These are phyloP conservation scores for Macrosiphum euphorbiae DNA, from an alignment of 2,888 invertebrate genomes.

Conservation along the genomic window DNA sequence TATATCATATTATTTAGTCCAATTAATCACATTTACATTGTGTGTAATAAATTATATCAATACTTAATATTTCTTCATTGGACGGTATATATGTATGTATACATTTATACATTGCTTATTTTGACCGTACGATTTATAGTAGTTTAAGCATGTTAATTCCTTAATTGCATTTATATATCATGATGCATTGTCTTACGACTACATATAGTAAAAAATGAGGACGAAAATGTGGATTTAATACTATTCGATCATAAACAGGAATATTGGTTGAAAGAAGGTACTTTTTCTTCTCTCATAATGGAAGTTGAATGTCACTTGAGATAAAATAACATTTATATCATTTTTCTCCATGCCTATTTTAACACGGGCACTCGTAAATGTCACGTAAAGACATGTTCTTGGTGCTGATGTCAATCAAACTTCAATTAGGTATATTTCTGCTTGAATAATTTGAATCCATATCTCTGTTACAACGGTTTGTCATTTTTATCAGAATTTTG, in stretches of 20 bases:
- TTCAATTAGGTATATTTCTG: not conserved
- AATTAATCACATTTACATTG: conserved; percentile 13
- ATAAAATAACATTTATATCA: conserved; percentile 27
- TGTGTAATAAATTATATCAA: conserved; percentile 13
- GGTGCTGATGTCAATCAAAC: conserved; percentile 37
- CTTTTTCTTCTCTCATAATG: conserved; percentile 16
- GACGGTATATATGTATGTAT: not conserved
- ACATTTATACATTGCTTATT: not conserved
- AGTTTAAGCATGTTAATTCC: not conserved
- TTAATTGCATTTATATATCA: not conserved
- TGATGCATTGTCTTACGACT: not conserved
- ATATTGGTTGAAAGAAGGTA: not conserved
- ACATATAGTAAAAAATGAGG: not conserved
- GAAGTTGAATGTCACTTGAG: not conserved
- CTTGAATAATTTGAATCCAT: not conserved
- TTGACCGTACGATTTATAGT: not conserved
- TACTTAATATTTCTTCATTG: conserved; percentile 3
- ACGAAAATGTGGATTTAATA: not conserved
- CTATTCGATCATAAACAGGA: not conserved
- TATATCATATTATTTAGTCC: conserved; percentile 35
- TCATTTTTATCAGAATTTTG: not conserved
- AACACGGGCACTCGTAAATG: not conserved
- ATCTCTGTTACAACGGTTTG: not conserved
- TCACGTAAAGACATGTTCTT: not conserved
- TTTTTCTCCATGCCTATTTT: not conserved